These are phyloP conservation scores for Palythoa caribaeorum DNA, from an alignment of 92 coral and sea anemone species.

Conservation along the genomic window DNA sequence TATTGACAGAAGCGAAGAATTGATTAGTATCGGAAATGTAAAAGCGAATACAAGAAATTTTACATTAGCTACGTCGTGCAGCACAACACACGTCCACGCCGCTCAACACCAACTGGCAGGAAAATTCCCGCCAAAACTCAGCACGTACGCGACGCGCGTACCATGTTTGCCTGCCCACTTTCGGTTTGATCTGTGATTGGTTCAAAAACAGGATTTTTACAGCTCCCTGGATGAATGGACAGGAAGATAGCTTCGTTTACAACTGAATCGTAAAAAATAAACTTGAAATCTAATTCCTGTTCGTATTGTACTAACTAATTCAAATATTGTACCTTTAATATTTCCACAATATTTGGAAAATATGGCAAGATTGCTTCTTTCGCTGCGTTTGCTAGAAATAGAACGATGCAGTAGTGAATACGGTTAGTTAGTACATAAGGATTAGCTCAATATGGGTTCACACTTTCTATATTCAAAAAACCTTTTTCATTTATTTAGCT, in stretches of 20 bases:
- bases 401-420: not conserved
- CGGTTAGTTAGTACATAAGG: too few relatives aligned
- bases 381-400: constrained; percentile 87
- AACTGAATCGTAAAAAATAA: too few relatives aligned
- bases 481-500: too few relatives aligned
- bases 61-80: too few relatives aligned
- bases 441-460: too few relatives aligned
- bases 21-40: too few relatives aligned
- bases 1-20: not conserved
- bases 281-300: not conserved
- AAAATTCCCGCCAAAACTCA: not conserved
- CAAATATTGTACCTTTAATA: constrained; percentile 73
- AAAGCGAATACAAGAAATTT: too few relatives aligned
- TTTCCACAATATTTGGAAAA: constrained; percentile 86
- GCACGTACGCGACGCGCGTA: not conserved
- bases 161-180: not conserved
- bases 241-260: too few relatives aligned
- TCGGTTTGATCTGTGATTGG: not conserved
- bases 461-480: too few relatives aligned
- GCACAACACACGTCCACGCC: too few relatives aligned
- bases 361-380: constrained; percentile 92
- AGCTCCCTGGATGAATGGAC: too few relatives aligned
- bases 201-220: not conserved
- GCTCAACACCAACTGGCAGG: not conserved
- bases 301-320: too few relatives aligned